Conservation (phyloP, 2,888 invertebrate species). For the Yponomeuta plumbellus region DNA sequence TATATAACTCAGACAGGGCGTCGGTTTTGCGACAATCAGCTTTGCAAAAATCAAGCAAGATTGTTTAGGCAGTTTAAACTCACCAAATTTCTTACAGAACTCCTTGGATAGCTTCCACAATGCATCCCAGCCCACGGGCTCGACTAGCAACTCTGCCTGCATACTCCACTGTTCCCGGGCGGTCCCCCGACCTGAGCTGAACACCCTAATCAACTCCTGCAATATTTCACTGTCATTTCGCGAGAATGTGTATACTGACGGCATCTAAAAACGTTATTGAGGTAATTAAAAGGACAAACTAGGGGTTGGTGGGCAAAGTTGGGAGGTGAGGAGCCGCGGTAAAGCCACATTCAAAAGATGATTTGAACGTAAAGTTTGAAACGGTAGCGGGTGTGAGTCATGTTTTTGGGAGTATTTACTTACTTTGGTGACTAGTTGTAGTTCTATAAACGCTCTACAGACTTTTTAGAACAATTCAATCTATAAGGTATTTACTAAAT, state of each 20-base stretch:
- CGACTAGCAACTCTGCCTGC: conserved; percentile 75
- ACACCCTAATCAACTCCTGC: conserved; percentile 50
- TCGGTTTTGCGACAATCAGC: too few relatives aligned
- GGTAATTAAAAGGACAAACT: background rate
- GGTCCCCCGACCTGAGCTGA: conserved; percentile 52
- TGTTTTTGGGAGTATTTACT: background rate
- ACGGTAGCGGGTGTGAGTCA: background rate
- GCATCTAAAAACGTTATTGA: conserved; percentile 42
- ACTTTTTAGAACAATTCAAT: too few relatives aligned
- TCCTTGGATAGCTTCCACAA: conserved; percentile 81
- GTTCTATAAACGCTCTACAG: too few relatives aligned
- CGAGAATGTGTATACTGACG: conserved; percentile 57
- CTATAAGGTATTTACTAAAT: too few relatives aligned
- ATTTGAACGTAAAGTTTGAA: background rate
- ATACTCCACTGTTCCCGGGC: conserved; percentile 62
- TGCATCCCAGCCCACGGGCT: conserved; percentile 82
- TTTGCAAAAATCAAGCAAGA: too few relatives aligned
- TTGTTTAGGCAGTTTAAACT: conserved; percentile 23
- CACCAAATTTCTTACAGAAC: conserved; percentile 78
- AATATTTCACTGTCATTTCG: conserved; percentile 59
- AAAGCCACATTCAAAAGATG: background rate
- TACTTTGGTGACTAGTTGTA: background rate
- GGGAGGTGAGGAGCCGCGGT: too few relatives aligned
- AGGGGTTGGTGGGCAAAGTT: too few relatives aligned
- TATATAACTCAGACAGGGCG: too few relatives aligned